Evolutionary conservation across 23 tunicate genomes (phyloP).

Genomic region (Botrylloides violaceus): DNA sequence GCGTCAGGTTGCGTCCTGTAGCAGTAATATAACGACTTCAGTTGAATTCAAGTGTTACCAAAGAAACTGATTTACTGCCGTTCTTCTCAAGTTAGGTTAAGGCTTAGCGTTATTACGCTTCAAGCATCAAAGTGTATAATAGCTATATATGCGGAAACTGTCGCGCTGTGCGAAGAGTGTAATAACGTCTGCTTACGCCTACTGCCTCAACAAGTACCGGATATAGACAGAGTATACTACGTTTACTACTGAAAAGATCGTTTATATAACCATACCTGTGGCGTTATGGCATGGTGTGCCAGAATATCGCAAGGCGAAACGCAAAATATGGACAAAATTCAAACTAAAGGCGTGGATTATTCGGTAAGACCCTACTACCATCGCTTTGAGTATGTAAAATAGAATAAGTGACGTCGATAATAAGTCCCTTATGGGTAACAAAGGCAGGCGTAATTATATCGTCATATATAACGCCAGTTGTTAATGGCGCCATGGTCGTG

Average conservation of each 20-base stretch:
- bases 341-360: slow-evolving; percentile 20
- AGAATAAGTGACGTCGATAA: not conserved
- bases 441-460: not conserved
- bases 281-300: slow-evolving; percentile 13
- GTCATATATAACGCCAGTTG: not conserved
- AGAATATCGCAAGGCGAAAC: not conserved
- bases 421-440: not conserved
- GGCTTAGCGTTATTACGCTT: no score
- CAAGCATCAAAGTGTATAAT: no score
- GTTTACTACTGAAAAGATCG: no score
- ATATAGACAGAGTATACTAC: not conserved
- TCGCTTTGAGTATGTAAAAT: not conserved
- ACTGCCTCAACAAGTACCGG: not conserved
- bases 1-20: not conserved
- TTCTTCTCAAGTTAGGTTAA: no score
- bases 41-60: no score
- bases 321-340: slow-evolving; percentile 14
- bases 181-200: no score
- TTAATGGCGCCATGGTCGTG: no score
- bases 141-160: not conserved
- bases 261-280: no score
- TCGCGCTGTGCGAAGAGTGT: no score
- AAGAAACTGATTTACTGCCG: no score
- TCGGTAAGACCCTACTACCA: slow-evolving; percentile 3
- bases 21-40: not conserved